These are phyloP conservation scores for Odontocerum albicorne DNA, from an alignment of 2,888 invertebrate genomes.

Conservation along the genomic window DNA sequence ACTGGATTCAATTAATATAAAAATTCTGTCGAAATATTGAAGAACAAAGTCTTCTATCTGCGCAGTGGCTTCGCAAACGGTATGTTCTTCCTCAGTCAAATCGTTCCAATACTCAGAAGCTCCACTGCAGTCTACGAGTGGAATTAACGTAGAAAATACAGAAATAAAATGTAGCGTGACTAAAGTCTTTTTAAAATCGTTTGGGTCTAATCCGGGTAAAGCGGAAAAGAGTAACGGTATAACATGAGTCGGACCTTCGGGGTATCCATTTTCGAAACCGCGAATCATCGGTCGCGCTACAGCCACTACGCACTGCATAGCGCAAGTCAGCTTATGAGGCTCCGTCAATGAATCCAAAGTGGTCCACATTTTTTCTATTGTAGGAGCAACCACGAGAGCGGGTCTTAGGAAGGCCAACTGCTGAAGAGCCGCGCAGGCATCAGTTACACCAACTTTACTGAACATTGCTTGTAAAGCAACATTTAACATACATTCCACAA, in stretches of 20 bases:
- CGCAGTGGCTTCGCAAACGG: constrained; percentile 78
- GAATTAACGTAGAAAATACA: constrained; percentile 75
- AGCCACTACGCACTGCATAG: constrained; percentile 70
- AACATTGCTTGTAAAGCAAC: constrained; percentile 79
- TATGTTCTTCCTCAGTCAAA: constrained; percentile 75
- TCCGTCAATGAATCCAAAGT: constrained; percentile 86
- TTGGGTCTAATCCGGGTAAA: constrained; percentile 88
- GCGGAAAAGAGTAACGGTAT: constrained; percentile 78
- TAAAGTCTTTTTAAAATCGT: constrained; percentile 77
- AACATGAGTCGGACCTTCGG: constrained; percentile 79
- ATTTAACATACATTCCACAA: constrained; percentile 75
- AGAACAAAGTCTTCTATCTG: constrained; percentile 88
- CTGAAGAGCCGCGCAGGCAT: constrained; percentile 69
- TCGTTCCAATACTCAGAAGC: constrained; percentile 67
- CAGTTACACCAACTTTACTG: constrained; percentile 66
- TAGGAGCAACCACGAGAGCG: constrained; percentile 77
- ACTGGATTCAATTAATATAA: constrained; percentile 70
- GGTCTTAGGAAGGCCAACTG: constrained; percentile 79
- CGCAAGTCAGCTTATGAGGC: constrained; percentile 78
- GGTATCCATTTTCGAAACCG: constrained; percentile 59
- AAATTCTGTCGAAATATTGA: constrained; percentile 79
- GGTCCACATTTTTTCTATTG: constrained; percentile 78
- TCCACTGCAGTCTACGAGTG: constrained; percentile 82
- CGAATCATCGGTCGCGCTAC: constrained; percentile 67
- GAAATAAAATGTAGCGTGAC: constrained; percentile 79